phyloP scores from a whole-genome alignment of 2,888 invertebrate species.

The Acanthosoma haemorrhoidale region DNA sequence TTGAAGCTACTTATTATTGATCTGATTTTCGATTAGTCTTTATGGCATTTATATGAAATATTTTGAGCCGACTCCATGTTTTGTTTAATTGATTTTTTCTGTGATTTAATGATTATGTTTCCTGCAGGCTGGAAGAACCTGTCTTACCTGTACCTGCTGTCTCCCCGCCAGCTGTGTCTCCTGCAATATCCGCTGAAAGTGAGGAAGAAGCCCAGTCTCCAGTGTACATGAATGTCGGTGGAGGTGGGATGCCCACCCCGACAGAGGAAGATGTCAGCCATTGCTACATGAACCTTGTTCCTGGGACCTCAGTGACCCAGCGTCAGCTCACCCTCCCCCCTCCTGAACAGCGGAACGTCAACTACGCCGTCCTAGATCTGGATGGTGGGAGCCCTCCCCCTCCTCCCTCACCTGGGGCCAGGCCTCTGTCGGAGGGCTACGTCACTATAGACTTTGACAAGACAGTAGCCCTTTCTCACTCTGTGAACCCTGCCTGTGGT shows the following conservation, averaged over 20 bases:
- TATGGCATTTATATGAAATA: no score
- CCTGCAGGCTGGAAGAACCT: slow-evolving; percentile 8
- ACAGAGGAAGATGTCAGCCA: slow-evolving; percentile 47
- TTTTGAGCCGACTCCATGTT: no score
- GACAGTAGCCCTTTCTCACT: slow-evolving; percentile 80
- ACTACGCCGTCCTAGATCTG: slow-evolving; percentile 76
- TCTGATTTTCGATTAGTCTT: no score
- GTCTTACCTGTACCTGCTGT: neutral
- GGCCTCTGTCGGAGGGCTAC: slow-evolving; percentile 58
- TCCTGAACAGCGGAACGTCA: slow-evolving; percentile 45
- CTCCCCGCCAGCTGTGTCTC: slow-evolving; percentile 24
- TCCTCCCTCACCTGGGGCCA: slow-evolving; percentile 50
- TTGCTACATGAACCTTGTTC: slow-evolving; percentile 55
- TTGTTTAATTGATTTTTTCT: neutral
- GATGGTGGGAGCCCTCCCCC: slow-evolving; percentile 48
- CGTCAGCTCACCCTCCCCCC: slow-evolving; percentile 41
- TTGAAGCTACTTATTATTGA: no score
- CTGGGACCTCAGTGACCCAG: slow-evolving; percentile 44
- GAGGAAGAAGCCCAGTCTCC: slow-evolving; percentile 43
- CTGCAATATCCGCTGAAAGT: slow-evolving; percentile 4
- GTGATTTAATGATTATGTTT: neutral
- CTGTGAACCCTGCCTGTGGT: slow-evolving; percentile 59
- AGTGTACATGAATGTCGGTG: slow-evolving; percentile 48
- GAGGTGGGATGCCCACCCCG: neutral
- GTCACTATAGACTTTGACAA: slow-evolving; percentile 91